phyloP scores from a whole-genome alignment of 2,113 vertebrate species.

The Brachypteracias leptosomus region DNA sequence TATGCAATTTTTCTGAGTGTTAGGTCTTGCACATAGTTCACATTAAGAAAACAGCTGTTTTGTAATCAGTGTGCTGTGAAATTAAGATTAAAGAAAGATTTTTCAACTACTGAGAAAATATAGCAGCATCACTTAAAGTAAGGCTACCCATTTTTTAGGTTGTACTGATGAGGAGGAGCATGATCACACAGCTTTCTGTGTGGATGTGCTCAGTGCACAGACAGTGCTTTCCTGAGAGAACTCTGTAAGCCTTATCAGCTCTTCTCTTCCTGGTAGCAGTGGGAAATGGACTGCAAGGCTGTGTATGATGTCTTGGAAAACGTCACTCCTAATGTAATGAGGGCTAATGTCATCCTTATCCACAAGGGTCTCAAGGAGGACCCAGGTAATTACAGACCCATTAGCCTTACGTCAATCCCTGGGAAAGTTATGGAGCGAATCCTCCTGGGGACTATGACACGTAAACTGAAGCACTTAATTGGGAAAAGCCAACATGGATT shows the following conservation, averaged over 20 bases:
- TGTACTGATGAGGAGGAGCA: background rate
- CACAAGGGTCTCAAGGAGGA: too few relatives aligned
- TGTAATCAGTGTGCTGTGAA: background rate
- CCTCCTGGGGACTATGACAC: too few relatives aligned
- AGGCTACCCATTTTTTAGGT: background rate
- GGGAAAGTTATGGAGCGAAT: too few relatives aligned
- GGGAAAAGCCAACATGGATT: too few relatives aligned
- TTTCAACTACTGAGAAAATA: background rate
- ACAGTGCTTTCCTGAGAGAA: background rate
- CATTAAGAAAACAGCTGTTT: background rate
- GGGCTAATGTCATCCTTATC: too few relatives aligned
- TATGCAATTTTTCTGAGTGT: background rate
- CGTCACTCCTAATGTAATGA: too few relatives aligned
- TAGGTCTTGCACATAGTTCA: background rate
- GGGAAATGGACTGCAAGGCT: background rate
- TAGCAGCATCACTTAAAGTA: background rate
- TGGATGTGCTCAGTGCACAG: background rate
- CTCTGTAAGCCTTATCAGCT: background rate
- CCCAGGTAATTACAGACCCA: too few relatives aligned
- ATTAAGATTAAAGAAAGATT: background rate
- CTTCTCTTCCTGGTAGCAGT: background rate
- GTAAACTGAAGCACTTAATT: too few relatives aligned
- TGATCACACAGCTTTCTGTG: background rate
- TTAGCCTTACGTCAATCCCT: too few relatives aligned
- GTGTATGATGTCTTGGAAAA: background rate